These are phyloP conservation scores for Tyto alba DNA, from an alignment of 2,113 vertebrate species.

Conservation along the genomic window DNA sequence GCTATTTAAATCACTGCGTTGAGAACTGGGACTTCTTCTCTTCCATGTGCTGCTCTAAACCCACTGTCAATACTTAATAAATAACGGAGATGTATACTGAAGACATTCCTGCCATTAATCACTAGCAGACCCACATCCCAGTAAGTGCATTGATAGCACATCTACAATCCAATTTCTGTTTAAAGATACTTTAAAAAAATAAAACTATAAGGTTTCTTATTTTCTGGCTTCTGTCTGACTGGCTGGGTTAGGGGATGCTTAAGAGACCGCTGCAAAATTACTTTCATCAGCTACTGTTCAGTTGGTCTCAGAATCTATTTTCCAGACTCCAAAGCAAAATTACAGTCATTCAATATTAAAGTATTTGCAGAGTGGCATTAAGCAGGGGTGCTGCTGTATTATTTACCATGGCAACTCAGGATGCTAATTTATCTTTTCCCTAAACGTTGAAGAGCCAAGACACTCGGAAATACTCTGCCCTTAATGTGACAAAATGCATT, in stretches of 20 bases:
- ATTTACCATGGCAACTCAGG: conserved; percentile 36
- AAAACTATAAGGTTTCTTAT: background rate
- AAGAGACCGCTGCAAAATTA: background rate
- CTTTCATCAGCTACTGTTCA: background rate
- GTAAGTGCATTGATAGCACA: background rate
- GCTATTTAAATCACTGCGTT: background rate
- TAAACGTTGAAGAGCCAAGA: background rate
- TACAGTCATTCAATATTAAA: background rate
- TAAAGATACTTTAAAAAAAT: background rate
- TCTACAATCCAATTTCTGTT: background rate
- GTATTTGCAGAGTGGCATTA: background rate
- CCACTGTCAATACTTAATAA: conserved; percentile 32
- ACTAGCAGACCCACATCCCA: background rate
- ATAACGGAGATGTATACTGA: background rate
- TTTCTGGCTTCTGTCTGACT: background rate
- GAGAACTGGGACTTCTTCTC: background rate
- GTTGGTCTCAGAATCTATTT: conserved; percentile 16
- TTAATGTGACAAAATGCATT: background rate
- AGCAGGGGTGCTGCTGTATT: background rate
- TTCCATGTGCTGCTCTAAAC: background rate
- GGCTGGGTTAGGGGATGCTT: background rate
- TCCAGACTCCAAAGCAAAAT: conserved; percentile 20
- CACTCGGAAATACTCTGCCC: background rate
- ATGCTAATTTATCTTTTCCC: conserved; percentile 1
- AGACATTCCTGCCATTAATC: background rate